Evolutionary conservation across 2,113 vertebrate genomes (phyloP).

Genomic region (Dolichallabes microphthalmus): DNA sequence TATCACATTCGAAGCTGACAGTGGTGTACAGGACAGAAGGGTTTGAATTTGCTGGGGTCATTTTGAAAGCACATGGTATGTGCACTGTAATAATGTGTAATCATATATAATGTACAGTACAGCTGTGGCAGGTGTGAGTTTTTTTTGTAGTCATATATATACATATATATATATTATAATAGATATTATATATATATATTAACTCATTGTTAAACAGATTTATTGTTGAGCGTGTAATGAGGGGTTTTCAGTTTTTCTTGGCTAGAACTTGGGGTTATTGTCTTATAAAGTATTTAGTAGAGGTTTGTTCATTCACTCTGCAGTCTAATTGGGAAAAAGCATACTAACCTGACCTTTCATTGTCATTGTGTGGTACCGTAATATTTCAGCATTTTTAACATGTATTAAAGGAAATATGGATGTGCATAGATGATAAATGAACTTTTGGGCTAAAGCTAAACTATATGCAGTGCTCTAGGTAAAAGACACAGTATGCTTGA

Average conservation of each 20-base stretch:
- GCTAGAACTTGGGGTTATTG: neutral
- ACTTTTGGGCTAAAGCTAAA: neutral
- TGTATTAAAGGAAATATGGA: neutral
- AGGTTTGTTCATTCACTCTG: neutral
- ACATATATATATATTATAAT: neutral
- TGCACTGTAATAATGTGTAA: constrained; percentile 22
- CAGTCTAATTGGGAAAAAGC: neutral
- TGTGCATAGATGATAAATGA: neutral
- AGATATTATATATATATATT: too few species aligned
- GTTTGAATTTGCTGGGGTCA: neutral
- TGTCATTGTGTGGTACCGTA: neutral
- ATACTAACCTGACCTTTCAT: neutral
- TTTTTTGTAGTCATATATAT: neutral
- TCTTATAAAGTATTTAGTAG: neutral
- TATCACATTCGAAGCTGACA: constrained; percentile 20
- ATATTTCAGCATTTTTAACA: neutral
- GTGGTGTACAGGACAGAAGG: constrained; percentile 15
- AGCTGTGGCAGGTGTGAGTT: neutral
- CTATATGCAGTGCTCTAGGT: neutral
- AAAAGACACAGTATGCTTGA: neutral
- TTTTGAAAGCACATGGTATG: neutral
- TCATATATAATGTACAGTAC: neutral
- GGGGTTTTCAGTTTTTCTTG: neutral
- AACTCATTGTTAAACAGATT: neutral
- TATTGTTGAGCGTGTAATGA: neutral